Evolutionary conservation across 1,140 invertebrate genomes (phyloP).

Genomic region (Scaptodrosophila lebanonensis): DNA sequence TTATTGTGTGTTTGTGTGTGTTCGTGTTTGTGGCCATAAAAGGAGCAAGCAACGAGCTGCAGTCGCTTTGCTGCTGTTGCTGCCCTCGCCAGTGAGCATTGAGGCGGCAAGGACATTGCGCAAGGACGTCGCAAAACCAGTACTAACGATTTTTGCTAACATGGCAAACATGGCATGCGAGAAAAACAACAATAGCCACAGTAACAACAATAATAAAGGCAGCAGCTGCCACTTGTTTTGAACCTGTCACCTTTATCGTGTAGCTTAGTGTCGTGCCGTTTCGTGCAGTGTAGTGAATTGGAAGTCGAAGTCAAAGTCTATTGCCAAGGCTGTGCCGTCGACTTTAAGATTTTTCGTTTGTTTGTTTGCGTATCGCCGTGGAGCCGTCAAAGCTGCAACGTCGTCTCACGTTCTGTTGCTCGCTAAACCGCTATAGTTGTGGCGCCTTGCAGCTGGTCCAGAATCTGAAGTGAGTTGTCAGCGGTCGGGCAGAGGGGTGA

Average conservation of each 20-base stretch:
- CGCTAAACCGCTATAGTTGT: constrained; percentile 65
- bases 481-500: no score
- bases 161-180: constrained; percentile 39
- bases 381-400: constrained; percentile 60
- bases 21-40: constrained; percentile 49
- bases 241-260: no score
- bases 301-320: constrained; percentile 5
- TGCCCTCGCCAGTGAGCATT: no score
- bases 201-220: no score
- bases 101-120: constrained; percentile 36
- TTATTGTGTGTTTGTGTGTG: constrained; percentile 51
- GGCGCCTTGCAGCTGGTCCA: constrained; percentile 67
- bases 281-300: background rate
- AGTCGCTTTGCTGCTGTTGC: no score
- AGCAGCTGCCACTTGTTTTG: constrained; percentile 20
- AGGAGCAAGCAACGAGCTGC: constrained; percentile 27
- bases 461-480: constrained; percentile 76
- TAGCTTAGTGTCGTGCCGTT: no score
- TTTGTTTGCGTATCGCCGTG: constrained; percentile 16
- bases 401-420: constrained; percentile 64
- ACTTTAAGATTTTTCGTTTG: background rate
- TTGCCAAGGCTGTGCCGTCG: constrained; percentile 50
- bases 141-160: constrained; percentile 47
- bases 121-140: constrained; percentile 34
- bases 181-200: no score